Percentiles rank a stretch among this genome's conserved stretches.
Conservation (phyloP, 2,113 vertebrate species). For the Plecotus auritus region DNA sequence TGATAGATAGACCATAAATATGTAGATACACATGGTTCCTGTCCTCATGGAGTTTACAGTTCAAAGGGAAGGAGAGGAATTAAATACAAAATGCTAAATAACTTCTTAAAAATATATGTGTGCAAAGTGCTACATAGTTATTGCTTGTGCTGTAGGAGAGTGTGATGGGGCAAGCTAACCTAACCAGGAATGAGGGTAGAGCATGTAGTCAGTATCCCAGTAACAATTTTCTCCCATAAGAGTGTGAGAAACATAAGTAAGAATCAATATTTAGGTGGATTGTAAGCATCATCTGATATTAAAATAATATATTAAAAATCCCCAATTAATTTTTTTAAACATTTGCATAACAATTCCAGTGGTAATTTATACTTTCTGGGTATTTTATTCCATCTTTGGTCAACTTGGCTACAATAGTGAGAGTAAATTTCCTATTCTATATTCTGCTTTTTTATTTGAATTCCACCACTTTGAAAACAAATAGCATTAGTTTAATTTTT, state of each 20-base stretch:
- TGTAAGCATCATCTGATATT: not conserved
- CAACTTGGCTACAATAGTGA: not conserved
- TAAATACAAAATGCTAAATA: not conserved
- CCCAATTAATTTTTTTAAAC: not conserved
- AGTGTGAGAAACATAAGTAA: not conserved
- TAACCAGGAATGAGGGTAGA: not conserved
- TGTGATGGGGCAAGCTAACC: not conserved
- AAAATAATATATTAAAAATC: not conserved
- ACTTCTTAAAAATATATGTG: not conserved
- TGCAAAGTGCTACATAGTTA: not conserved
- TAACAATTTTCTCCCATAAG: not conserved
- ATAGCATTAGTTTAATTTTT: not conserved
- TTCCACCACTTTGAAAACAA: not conserved
- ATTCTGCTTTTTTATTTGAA: not conserved
- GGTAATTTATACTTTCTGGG: not conserved
- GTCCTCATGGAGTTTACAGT: not conserved
- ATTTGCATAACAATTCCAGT: not conserved
- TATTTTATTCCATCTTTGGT: not conserved
- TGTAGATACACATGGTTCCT: not conserved
- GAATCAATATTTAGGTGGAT: not conserved
- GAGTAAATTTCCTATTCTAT: not conserved
- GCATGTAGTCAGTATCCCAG: not conserved
- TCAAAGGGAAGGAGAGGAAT: not conserved
- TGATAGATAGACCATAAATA: not conserved
- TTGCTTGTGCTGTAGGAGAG: not conserved